phyloP scores from a whole-genome alignment of 2,888 invertebrate genomes.

The Coleophora deauratella region DNA sequence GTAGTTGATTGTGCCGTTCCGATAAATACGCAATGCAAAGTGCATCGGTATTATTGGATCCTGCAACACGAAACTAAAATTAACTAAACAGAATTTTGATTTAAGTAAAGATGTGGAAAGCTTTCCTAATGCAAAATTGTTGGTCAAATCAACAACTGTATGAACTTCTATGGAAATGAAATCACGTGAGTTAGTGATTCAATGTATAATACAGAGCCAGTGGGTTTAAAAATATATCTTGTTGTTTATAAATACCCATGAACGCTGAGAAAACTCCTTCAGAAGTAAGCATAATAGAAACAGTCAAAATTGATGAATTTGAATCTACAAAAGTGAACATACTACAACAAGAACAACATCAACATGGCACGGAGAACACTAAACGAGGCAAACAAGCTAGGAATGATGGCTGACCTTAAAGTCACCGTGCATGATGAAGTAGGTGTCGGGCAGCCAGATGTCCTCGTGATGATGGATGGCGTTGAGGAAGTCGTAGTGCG shows the following conservation, averaged over 20 bases:
- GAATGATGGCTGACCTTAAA: constrained; percentile 76
- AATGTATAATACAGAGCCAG: constrained; percentile 38
- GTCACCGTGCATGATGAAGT: constrained; percentile 97
- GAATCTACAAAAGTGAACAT: constrained; percentile 14
- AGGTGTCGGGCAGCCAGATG: constrained; percentile 95
- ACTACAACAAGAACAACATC: neutral
- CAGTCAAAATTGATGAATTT: constrained; percentile 39
- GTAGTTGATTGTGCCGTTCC: constrained; percentile 95
- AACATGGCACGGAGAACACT: neutral
- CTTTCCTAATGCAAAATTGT: constrained; percentile 4
- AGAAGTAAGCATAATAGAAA: constrained; percentile 54
- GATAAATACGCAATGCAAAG: constrained; percentile 92
- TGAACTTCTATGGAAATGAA: neutral
- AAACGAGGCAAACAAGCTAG: neutral
- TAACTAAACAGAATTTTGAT: too few relatives aligned
- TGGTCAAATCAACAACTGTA: neutral
- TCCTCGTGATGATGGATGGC: constrained; percentile 94
- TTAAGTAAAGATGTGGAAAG: neutral
- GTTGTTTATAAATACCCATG: constrained; percentile 57
- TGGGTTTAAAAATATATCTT: constrained; percentile 42
- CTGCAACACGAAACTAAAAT: constrained; percentile 37
- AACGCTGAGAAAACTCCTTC: constrained; percentile 57
- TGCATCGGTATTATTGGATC: constrained; percentile 94
- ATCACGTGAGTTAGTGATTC: constrained; percentile 5
- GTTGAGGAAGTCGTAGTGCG: constrained; percentile 90